These are phyloP conservation scores for Heliconius ismenius DNA, from an alignment of 2,888 invertebrate species.

Conservation along the genomic window DNA sequence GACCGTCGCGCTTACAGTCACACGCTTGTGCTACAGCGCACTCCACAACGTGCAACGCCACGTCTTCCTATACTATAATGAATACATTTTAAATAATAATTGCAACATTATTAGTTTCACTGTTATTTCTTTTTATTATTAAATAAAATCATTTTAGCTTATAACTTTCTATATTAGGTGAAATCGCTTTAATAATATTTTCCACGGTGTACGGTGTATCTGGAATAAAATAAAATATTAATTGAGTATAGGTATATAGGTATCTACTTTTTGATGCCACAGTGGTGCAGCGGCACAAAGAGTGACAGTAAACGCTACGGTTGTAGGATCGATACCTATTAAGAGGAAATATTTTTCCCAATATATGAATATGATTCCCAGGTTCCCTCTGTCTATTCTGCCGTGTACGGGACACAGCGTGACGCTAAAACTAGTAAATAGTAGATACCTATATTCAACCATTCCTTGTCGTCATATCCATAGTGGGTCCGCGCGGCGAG, in stretches of 20 bases:
- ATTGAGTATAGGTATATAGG: too few relatives aligned
- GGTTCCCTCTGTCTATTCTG: too few relatives aligned
- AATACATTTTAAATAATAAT: background rate
- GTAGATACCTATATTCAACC: slow-evolving; percentile 82
- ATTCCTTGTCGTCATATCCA: slow-evolving; percentile 75
- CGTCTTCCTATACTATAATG: too few relatives aligned
- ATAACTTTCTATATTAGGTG: slow-evolving; percentile 59
- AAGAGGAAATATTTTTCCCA: background rate
- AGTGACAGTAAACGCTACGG: too few relatives aligned
- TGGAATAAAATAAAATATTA: slow-evolving; percentile 54
- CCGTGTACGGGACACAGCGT: too few relatives aligned
- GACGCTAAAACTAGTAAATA: background rate
- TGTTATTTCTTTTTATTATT: background rate
- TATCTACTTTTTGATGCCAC: too few relatives aligned
- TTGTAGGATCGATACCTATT: too few relatives aligned
- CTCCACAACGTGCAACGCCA: too few relatives aligned
- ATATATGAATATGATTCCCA: too few relatives aligned
- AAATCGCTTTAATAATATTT: slow-evolving; percentile 68
- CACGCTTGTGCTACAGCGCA: too few relatives aligned
- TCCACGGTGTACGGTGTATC: slow-evolving; percentile 77
- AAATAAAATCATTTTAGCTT: slow-evolving; percentile 48
- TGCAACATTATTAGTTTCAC: background rate
- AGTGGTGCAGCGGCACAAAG: too few relatives aligned
- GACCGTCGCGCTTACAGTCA: too few relatives aligned
- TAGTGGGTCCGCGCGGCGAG: slow-evolving; percentile 83